A percentile compares a stretch with the other conserved stretches of the same genome.
phyloP scores from a whole-genome alignment of 1,140 invertebrate genomes.

The Latrodectus geometricus region DNA sequence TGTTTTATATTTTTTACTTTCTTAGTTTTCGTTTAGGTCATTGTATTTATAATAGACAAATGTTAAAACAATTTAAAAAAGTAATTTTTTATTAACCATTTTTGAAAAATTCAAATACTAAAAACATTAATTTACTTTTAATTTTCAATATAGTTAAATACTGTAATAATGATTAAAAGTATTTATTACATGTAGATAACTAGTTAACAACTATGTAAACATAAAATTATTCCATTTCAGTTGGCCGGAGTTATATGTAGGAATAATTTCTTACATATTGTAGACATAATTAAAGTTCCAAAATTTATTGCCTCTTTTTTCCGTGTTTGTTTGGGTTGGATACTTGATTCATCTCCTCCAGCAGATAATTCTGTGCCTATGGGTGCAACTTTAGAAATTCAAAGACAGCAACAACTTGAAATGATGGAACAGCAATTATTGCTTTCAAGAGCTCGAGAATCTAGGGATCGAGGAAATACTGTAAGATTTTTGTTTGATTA shows the following conservation, averaged over 20 bases:
- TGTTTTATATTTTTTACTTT: too few relatives aligned
- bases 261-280: conserved; percentile 70
- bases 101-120: too few relatives aligned
- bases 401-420: conserved; percentile 72
- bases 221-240: conserved; percentile 18
- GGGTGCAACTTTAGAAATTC: conserved; percentile 73
- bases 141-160: background rate
- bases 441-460: conserved; percentile 67
- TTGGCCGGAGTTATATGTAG: conserved; percentile 71
- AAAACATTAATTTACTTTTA: background rate
- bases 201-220: too few relatives aligned
- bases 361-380: conserved; percentile 68
- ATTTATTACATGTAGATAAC: too few relatives aligned
- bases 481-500: too few relatives aligned
- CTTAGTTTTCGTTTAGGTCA: too few relatives aligned
- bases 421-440: conserved; percentile 72
- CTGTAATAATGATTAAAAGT: too few relatives aligned
- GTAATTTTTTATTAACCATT: too few relatives aligned
- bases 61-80: too few relatives aligned
- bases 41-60: too few relatives aligned
- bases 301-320: conserved; percentile 68
- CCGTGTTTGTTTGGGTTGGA: conserved; percentile 69
- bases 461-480: conserved; percentile 24
- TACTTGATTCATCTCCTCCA: conserved; percentile 71
- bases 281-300: conserved; percentile 70